Conservation (phyloP, 1,140 invertebrate species). For the Tyrophagus putrescentiae region DNA sequence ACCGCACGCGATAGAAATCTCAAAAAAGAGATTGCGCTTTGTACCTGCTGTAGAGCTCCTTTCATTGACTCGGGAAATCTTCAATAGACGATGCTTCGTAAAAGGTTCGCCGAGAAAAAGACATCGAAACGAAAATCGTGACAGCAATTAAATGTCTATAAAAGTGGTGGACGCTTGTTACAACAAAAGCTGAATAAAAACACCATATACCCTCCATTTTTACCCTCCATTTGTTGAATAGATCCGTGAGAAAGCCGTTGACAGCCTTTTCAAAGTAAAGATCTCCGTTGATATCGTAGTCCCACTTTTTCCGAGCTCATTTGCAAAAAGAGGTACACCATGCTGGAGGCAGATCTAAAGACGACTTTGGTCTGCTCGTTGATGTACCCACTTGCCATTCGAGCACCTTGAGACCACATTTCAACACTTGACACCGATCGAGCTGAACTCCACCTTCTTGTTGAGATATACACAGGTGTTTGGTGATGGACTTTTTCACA, state of each 20-base stretch:
- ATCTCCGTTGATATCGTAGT: conserved; percentile 96
- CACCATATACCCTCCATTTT: conserved; percentile 48
- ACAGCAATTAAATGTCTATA: conserved; percentile 67
- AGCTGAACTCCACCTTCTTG: conserved; percentile 84
- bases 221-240: conserved; percentile 99
- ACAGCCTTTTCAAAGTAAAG: conserved; percentile 70
- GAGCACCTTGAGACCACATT: conserved; percentile 90
- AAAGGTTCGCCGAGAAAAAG: conserved; percentile 86
- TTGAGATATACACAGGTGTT: conserved; percentile 85
- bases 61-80: conserved; percentile 83
- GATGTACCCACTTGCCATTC: conserved; percentile 85
- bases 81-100: conserved; percentile 75
- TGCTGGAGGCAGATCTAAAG: conserved; percentile 87
- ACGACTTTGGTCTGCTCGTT: conserved; percentile 88
- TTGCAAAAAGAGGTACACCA: conserved; percentile 93
- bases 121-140: conserved; percentile 99
- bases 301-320: conserved; percentile 99
- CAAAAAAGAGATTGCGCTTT: conserved; percentile 88
- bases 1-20: conserved; percentile 94
- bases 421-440: conserved; percentile 63
- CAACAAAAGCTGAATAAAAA: conserved; percentile 18
- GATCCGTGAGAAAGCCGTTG: conserved; percentile 84
- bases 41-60: conserved; percentile 82
- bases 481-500: conserved; percentile 77
- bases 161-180: conserved; percentile 22